These are phyloP conservation scores for Microtus montanus DNA, from an alignment of 2,113 vertebrate genomes.

Conservation along the genomic window DNA sequence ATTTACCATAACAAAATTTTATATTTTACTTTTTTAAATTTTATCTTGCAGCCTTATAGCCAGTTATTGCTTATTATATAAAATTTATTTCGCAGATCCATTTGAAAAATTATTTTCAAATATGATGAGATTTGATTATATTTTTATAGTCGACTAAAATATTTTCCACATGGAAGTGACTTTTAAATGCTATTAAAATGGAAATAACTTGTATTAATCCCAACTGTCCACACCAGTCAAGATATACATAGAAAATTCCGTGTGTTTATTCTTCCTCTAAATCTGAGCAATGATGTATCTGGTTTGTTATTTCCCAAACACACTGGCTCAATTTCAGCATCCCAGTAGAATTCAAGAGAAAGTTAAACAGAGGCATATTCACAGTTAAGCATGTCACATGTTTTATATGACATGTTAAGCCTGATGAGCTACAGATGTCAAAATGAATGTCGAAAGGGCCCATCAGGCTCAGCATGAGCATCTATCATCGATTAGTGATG, in stretches of 20 bases:
- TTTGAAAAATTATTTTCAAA: background rate
- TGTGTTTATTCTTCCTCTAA: background rate
- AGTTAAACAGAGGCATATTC: background rate
- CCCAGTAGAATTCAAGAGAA: background rate
- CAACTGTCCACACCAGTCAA: background rate
- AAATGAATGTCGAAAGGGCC: background rate
- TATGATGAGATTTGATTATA: background rate
- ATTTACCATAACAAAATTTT: background rate
- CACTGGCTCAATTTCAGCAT: background rate
- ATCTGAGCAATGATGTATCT: background rate
- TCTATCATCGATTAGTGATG: background rate
- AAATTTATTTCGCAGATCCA: background rate
- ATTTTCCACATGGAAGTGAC: background rate
- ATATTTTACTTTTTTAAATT: background rate
- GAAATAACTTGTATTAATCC: slow-evolving; percentile 32
- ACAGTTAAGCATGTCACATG: background rate
- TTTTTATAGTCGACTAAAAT: background rate
- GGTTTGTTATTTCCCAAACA: slow-evolving; percentile 41
- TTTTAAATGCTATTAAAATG: slow-evolving; percentile 18
- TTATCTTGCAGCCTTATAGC: no score
- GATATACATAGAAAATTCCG: slow-evolving; percentile 6
- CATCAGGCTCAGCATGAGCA: background rate
- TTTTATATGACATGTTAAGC: background rate
- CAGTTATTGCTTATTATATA: background rate
- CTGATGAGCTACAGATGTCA: background rate